Base-by-base conservation (phyloP, 2,888 invertebrate genomes). In the Sphinx pinastri region DNA sequence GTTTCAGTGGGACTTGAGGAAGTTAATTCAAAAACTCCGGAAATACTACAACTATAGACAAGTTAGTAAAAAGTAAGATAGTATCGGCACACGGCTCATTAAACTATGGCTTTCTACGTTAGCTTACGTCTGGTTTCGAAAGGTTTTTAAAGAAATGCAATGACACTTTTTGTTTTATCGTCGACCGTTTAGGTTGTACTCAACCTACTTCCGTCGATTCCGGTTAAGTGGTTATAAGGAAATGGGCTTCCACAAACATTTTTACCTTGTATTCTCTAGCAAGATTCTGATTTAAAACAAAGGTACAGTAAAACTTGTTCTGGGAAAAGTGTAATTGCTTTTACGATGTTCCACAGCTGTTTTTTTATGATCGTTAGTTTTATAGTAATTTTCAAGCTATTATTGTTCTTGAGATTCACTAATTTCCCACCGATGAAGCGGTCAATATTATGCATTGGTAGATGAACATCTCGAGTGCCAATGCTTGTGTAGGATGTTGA, bases 161-260 rank as follows among this genome's bases (percentile, higher is more conserved):
- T 85, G 86, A 84, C 84, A 87, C 85, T 88, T 87, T 86, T 87
- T 87, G 84, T 86, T 89, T 88, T 90, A 90, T 88, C 78, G 81
- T 72, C 80, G 81, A 85, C 86, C 86, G 87, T 88, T 84, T 82
- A 81, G 81, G 81, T 81, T 77, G 79, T 75, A 80, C 81, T 80
- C 80, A 82, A 84, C 83, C 82, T 78, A 83, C 80, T 86, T 86
- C 77, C 74, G 70, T 69, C 71, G 74, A 70, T 57, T 16, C 52
- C 51, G 68, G 49, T 71, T 60, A 16, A 60, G 12, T n/a, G 31
- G 70, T 74, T 73, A 73, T 73, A 76, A 77, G 78, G 73, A 77
- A 81, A 76, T 75, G 75, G 73, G 74, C 55, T 59, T 19, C 16
- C 49, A 63, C 55, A 63, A 60, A 67, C 54, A 60, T 63, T 63